Percentiles rank a stretch among this genome's conserved stretches.
phyloP scores from a whole-genome alignment of 64 coral and sea anemone genomes.

The Anthopleura sola region DNA sequence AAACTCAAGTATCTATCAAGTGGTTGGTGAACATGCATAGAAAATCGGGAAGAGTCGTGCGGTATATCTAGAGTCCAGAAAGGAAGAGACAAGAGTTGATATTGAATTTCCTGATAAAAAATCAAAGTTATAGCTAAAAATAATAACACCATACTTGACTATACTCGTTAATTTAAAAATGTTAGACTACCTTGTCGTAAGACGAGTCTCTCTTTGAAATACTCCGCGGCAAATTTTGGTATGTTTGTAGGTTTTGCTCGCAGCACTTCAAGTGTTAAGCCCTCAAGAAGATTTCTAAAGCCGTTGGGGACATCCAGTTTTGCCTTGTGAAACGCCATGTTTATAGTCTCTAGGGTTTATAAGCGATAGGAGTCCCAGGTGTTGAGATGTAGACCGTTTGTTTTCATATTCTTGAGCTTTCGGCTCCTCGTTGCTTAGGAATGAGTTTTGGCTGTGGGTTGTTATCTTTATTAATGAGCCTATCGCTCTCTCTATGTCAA shows the following conservation, averaged over 20 bases:
- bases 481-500: neutral
- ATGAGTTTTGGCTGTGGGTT: neutral
- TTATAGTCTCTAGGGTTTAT: neutral
- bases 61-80: neutral
- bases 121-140: too few relatives aligned
- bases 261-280: constrained; percentile 68
- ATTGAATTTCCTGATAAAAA: too few relatives aligned
- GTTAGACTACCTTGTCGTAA: constrained; percentile 62
- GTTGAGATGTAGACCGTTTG: too few relatives aligned
- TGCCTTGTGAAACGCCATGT: neutral
- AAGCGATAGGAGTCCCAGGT: too few relatives aligned
- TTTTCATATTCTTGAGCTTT: too few relatives aligned
- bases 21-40: too few relatives aligned
- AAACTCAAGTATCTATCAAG: too few relatives aligned
- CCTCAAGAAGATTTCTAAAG: constrained; percentile 81
- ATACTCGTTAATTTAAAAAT: neutral
- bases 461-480: neutral
- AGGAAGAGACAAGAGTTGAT: neutral
- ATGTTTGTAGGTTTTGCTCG: constrained; percentile 59
- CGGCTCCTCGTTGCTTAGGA: neutral
- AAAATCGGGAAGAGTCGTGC: too few relatives aligned
- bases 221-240: constrained; percentile 73
- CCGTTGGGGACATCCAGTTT: constrained; percentile 63
- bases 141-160: neutral
- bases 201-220: constrained; percentile 56